These are phyloP conservation scores for Parnassius glacialis DNA, from an alignment of 2,888 invertebrate genomes.

Conservation along the genomic window DNA sequence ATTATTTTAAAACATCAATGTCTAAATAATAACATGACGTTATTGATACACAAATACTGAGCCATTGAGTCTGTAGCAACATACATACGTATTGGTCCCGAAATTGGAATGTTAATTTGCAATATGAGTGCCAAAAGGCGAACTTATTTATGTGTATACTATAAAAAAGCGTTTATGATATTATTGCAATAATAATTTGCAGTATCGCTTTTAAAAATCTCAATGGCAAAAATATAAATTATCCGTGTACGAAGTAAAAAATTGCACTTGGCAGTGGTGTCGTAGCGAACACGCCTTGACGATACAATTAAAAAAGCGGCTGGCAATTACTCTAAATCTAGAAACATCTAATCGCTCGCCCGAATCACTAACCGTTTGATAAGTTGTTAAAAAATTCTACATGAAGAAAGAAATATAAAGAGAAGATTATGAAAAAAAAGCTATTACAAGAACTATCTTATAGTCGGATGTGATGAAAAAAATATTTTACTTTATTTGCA, in stretches of 20 bases:
- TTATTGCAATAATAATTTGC: neutral
- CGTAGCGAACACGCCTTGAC: constrained; percentile 72
- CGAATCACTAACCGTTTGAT: constrained; percentile 43
- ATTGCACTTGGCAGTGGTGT: constrained; percentile 79
- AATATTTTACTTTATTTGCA: constrained; percentile 14
- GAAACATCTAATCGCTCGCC: constrained; percentile 67
- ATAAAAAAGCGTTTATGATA: neutral
- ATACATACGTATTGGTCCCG: constrained; percentile 57
- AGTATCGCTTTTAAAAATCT: constrained; percentile 9
- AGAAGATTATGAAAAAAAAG: constrained; percentile 1
- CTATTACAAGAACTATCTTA: constrained; percentile 23
- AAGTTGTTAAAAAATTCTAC: constrained; percentile 3
- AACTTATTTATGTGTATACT: neutral
- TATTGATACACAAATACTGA: constrained; percentile 23
- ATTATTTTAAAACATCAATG: constrained; percentile 28
- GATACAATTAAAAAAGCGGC: constrained; percentile 72
- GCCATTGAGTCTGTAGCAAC: constrained; percentile 7
- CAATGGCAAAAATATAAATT: constrained; percentile 58
- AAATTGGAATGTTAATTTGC: constrained; percentile 68
- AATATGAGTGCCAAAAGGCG: constrained; percentile 1
- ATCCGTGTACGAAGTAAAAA: constrained; percentile 61
- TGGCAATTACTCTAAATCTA: constrained; percentile 77
- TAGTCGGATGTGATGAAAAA: constrained; percentile 17
- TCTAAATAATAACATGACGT: constrained; percentile 26
- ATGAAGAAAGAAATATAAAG: constrained; percentile 13